Percentiles rank a stretch among this genome's conserved stretches.
These are phyloP conservation scores for Lasiurus borealis DNA, from an alignment of 2,113 vertebrate genomes.

Conservation along the genomic window DNA sequence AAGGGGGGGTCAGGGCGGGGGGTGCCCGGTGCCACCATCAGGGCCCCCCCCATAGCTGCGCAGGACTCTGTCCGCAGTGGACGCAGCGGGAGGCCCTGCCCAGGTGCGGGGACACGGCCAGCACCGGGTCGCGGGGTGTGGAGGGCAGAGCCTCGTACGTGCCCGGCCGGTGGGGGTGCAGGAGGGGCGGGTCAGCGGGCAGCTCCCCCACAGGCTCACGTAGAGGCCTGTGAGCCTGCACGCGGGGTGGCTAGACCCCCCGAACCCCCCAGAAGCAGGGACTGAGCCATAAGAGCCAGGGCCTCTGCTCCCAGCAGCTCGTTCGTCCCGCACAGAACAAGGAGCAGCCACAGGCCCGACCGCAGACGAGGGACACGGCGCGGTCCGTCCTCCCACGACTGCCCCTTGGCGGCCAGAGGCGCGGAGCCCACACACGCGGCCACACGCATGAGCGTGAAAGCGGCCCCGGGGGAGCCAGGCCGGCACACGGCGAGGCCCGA, in stretches of 20 bases:
- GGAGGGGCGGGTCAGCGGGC: rapidly evolving
- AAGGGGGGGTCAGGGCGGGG: not conserved
- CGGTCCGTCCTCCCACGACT: rapidly evolving
- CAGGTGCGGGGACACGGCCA: not conserved
- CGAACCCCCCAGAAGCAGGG: too few species aligned
- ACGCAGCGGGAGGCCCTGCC: not conserved
- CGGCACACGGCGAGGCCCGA: rapidly evolving
- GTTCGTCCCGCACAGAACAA: rapidly evolving
- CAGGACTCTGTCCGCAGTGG: too few species aligned
- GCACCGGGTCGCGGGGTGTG: rapidly evolving
- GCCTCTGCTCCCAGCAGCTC: rapidly evolving
- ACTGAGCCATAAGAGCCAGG: too few species aligned
- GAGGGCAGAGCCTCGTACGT: rapidly evolving
- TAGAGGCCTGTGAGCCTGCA: rapidly evolving
- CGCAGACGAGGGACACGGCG: rapidly evolving
- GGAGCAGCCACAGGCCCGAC: rapidly evolving
- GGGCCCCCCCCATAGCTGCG: rapidly evolving
- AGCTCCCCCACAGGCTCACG: not conserved
- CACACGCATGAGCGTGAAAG: rapidly evolving
- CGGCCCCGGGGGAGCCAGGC: rapidly evolving
- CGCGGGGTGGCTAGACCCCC: too few species aligned
- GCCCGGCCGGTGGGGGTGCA: rapidly evolving
- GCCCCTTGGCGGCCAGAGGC: too few species aligned
- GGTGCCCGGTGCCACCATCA: rapidly evolving
- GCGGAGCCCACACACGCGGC: rapidly evolving